Evolutionary conservation across 92 coral and sea anemone genomes (phyloP), one percentile per base, ranked within the genome.

Genomic region (Galaxea fascicularis): DNA sequence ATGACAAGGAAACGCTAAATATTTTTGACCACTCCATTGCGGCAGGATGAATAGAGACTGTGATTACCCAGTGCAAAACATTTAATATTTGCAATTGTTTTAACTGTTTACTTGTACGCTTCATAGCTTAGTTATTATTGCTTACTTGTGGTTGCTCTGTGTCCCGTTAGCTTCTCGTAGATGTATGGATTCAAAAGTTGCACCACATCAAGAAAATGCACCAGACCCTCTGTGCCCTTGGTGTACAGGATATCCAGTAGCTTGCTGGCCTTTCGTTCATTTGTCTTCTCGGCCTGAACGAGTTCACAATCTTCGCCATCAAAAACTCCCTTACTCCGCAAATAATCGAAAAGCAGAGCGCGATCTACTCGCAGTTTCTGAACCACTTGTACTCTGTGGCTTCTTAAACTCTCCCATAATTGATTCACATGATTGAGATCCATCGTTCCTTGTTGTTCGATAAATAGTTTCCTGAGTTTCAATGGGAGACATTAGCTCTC

Each of bases 61-160:
- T 35, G 41, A 35, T 2, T 2, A 35, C 3, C 2, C 41, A 35
- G 41, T 35, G 3, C 2, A 35, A 35, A 35, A 35, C 41, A 35
- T 6, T 35, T 35, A 6, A 35, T 35, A 35, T 35, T 35, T 35
- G 3, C 41, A 35, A 35, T 35, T 35, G 6, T 35, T 35, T 35
- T 35, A 2, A 35, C 41, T 35, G 6, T 35, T 35, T 6, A 35
- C 6, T 35, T 35, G 6, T 2, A 35, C 41, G 6, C 41, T 35
- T 35, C 6, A 35, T 35, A 35, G 41, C 3, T 35, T 35, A 35
- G 41, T 35, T 35, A 35, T 6, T 6, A 35, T 6, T 6, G 41
- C 91, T 87, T 82, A 87, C 91, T 74, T 68, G 87, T 10, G 8
- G 81, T 75, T 7, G 83, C 83, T 65, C 47, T 77, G 29, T 87